Conservation (phyloP, 2,797 vertebrate genomes). For the Chaenodraco wilsoni region DNA sequence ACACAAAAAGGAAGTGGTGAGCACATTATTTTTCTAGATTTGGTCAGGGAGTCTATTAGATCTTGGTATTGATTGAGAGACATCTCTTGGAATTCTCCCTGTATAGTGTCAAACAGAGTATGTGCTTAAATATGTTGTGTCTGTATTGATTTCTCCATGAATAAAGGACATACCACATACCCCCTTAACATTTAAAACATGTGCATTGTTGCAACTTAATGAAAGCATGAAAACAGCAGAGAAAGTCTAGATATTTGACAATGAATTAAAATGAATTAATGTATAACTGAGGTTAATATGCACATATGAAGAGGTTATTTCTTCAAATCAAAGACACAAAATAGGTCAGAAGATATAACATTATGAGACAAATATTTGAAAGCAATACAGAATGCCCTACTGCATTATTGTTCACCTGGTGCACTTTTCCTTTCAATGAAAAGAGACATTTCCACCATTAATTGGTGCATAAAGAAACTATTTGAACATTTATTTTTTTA, state of each 20-base stretch:
- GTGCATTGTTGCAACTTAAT: too few species aligned
- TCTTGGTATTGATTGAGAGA: constrained; percentile 13
- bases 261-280: too few species aligned
- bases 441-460: neutral
- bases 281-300: too few species aligned
- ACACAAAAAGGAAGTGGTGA: constrained; percentile 24
- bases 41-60: constrained; percentile 4
- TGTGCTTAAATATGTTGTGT: constrained; percentile 45
- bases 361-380: neutral
- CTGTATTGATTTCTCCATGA: constrained; percentile 56
- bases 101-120: constrained; percentile 18
- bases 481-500: too few species aligned
- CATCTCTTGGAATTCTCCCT: constrained; percentile 27
- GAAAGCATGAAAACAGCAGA: too few species aligned
- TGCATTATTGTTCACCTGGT: neutral
- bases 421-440: neutral
- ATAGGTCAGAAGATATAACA: neutral
- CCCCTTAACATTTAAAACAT: too few species aligned
- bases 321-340: neutral
- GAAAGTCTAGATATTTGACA: too few species aligned
- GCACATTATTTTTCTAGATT: constrained; percentile 11
- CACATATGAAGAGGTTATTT: neutral
- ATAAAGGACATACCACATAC: neutral
- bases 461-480: too few species aligned
- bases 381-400: neutral